Evolutionary conservation across 2,888 invertebrate genomes (phyloP), one percentile per base, ranked within the genome.

Genomic region (Phyllotreta striolata): DNA sequence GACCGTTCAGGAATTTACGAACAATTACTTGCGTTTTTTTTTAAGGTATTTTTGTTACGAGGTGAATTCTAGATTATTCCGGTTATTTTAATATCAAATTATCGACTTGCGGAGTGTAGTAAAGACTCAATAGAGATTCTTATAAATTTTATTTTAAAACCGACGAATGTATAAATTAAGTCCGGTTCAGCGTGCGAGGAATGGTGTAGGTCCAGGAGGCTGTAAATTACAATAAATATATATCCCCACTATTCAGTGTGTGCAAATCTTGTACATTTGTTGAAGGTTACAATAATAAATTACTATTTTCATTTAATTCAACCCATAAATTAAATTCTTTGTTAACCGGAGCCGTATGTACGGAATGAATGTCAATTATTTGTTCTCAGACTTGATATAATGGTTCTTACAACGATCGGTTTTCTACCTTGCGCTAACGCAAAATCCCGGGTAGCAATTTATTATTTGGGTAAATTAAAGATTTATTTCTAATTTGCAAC

Each of bases 291-390:
- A 55, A 52, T 56, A 67, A 67, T 67, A 62, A 64, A 67, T 63
- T 63, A 56, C 55, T 47, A 58, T 63, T 66, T 63, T 57, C 54
- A 66, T 62, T 62, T 58, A 58, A 52, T 59, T 60, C 46, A 59
- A 47, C 43, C 58, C 56, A 66, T 68, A 62, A 68, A 68, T 67
- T 67, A 62, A 64, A 55, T 56, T 56, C 64, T 67, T 60, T 67
- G 64, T 67, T 62, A 60, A 62, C 62, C 55, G 44, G 52, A 62
- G 54, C 59, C 58, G 62, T 54, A 58, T 51, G 12, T 60, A 60
- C 60, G 63, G 63, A 63, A 61, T 61, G 56, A 62, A 66, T 60
- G 66, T 66, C 66, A 66, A 63, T 66, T 66, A 63, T 66, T 52
- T 14, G 55, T 41, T 57, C 54, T 51, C 43, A 57, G 63, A 66